These are phyloP conservation scores for Dione vanillae DNA, from an alignment of 2,888 invertebrate species.

Conservation along the genomic window DNA sequence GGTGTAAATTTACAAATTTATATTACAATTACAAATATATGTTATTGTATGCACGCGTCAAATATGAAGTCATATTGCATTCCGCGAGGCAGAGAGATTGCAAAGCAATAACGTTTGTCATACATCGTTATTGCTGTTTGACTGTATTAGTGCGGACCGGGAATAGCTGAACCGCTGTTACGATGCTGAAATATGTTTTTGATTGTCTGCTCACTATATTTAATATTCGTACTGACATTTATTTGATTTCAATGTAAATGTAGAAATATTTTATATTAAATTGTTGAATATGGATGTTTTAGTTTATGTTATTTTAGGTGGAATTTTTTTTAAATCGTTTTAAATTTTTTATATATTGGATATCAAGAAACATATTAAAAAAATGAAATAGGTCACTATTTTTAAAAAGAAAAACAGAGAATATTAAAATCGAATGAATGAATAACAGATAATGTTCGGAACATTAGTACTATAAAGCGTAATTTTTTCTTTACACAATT, in stretches of 20 bases:
- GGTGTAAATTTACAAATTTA: not conserved
- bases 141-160: slow-evolving; percentile 31
- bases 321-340: too few relatives aligned
- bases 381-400: too few relatives aligned
- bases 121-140: slow-evolving; percentile 43
- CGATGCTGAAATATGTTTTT: slow-evolving; percentile 21
- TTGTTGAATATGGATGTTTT: not conserved
- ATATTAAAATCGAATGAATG: too few relatives aligned
- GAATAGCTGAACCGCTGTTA: slow-evolving; percentile 20
- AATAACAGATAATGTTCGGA: too few relatives aligned
- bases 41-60: slow-evolving; percentile 25
- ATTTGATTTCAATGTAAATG: not conserved
- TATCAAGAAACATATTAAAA: too few relatives aligned
- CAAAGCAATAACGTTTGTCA: slow-evolving; percentile 69
- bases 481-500: too few relatives aligned
- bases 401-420: too few relatives aligned
- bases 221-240: not conserved
- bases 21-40: slow-evolving; percentile 30
- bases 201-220: slow-evolving; percentile 13
- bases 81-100: slow-evolving; percentile 55
- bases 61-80: slow-evolving; percentile 63
- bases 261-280: not conserved
- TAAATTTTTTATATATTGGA: too few relatives aligned
- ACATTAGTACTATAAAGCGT: too few relatives aligned
- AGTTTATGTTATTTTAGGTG: too few relatives aligned